These are phyloP conservation scores for Drosophila helvetica DNA, from an alignment of 2,888 invertebrate genomes.

Conservation along the genomic window DNA sequence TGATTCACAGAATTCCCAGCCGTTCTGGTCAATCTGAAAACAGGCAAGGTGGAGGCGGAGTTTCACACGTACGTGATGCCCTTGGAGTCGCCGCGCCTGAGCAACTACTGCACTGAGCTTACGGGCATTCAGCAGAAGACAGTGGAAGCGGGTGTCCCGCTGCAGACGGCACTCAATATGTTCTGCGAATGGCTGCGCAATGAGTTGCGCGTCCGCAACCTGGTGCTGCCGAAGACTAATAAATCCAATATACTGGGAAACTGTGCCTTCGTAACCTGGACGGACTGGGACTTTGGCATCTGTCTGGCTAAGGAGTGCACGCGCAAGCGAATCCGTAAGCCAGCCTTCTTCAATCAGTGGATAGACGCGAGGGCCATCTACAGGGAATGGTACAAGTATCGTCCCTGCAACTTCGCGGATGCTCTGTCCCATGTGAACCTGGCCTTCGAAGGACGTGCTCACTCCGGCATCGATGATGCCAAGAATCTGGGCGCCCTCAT, in stretches of 20 bases:
- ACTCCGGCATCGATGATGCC: constrained; percentile 87
- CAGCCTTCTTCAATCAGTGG: constrained; percentile 86
- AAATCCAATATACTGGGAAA: constrained; percentile 84
- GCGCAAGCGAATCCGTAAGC: constrained; percentile 85
- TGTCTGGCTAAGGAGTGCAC: constrained; percentile 86
- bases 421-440: constrained; percentile 86
- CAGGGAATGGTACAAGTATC: constrained; percentile 85
- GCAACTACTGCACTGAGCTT: constrained; percentile 86
- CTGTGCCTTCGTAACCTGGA: constrained; percentile 86
- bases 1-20: constrained; percentile 86
- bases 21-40: constrained; percentile 85
- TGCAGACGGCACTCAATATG: constrained; percentile 85
- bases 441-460: constrained; percentile 86
- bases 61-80: constrained; percentile 87
- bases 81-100: constrained; percentile 85
- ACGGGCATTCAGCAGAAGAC: constrained; percentile 86
- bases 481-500: constrained; percentile 86
- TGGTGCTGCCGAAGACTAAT: constrained; percentile 82
- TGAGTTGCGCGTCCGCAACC: constrained; percentile 78
- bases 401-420: constrained; percentile 84
- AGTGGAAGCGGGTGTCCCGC: constrained; percentile 85
- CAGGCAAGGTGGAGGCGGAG: constrained; percentile 85
- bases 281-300: constrained; percentile 87
- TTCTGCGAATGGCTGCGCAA: constrained; percentile 86
- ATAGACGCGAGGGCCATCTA: constrained; percentile 86